Base-by-base conservation (phyloP, 2,888 invertebrate species). In the Didymodactylos carnosus region DNA sequence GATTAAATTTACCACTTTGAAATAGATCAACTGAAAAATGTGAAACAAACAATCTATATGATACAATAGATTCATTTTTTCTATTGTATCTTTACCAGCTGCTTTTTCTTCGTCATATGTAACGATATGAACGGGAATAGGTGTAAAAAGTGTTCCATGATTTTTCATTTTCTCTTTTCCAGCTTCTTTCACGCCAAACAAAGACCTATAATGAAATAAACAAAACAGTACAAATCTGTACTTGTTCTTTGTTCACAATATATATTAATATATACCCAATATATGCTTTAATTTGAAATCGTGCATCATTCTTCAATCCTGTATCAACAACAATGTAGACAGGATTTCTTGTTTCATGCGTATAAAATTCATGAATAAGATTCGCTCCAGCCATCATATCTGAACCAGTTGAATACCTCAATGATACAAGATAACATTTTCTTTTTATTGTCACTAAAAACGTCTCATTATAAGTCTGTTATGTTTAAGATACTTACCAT, bases 351-450 rank as follows among this genome's bases (percentile, higher is more conserved):
- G 92, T 92, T 85, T 94, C 94, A 76, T 94, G 88, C 16, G 93
- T 88, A 84, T 95, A 95, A 85, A 94, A 95, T 83, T 95, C 94
- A 81, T 95, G 95, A 82, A 95, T 95, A 73, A 94, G 91, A 0
- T 93, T 91, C 72, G 94, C 94, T 85, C 94, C 94, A 81, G 92
- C 93, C 0, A 94, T 94, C 53, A 98, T 93, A 84, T 97, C 95
- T 78, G 91, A 89, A 72, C 95, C 94, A 0, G 97, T 98, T 1
- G 95, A 94, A 90, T 86, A 86, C 85, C 85, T 85, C 76, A 4
- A 1, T 25, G 19, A 7, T 71, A 69, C 27, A 40, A 51, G 39
- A 35, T 8, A 29, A 29, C n/a, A n/a, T n/a, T n/a, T n/a, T n/a
- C n/a, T n/a, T n/a, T n/a, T n/a, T n/a, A n/a, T n/a, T n/a, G n/a